Conservation (phyloP, 2,888 invertebrate genomes). For the Hirtodrosophila confusa region DNA sequence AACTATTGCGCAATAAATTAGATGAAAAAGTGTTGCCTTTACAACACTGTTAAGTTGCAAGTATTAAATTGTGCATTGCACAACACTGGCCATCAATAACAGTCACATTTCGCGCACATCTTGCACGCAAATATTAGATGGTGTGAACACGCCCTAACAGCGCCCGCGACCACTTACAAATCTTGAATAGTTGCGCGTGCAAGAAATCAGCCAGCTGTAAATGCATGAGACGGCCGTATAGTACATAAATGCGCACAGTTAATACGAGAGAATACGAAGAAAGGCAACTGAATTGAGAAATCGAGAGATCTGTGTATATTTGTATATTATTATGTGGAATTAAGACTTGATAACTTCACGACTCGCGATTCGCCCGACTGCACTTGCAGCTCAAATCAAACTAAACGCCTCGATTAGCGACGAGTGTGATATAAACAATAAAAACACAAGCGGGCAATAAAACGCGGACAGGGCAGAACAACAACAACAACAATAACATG, state of each 20-base stretch:
- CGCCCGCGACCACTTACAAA: slow-evolving; percentile 43
- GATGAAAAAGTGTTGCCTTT: too few species aligned
- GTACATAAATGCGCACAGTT: slow-evolving; percentile 27
- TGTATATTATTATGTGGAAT: too few species aligned
- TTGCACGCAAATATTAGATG: too few species aligned
- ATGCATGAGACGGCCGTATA: slow-evolving; percentile 41
- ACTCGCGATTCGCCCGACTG: slow-evolving; percentile 39
- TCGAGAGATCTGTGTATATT: too few species aligned
- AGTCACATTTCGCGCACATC: too few species aligned
- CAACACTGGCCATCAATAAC: too few species aligned
- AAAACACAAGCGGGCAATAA: slow-evolving; percentile 6
- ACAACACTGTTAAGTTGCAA: too few species aligned
- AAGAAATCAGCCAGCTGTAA: slow-evolving; percentile 45
- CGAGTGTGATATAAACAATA: slow-evolving; percentile 57
- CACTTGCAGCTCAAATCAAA: slow-evolving; percentile 63
- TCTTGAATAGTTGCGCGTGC: slow-evolving; percentile 35
- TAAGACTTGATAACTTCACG: slow-evolving; percentile 1
- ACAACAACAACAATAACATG: slow-evolving; percentile 3
- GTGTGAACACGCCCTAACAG: too few species aligned
- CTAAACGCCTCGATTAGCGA: slow-evolving; percentile 58
- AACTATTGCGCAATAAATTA: too few species aligned
- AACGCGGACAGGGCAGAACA: not conserved
- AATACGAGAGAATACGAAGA: not conserved
- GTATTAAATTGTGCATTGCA: too few species aligned
- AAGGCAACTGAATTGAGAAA: too few species aligned